Percentiles rank a stretch among this genome's conserved stretches.
Conservation (phyloP, 2,113 vertebrate species). For the Raja brachyura region DNA sequence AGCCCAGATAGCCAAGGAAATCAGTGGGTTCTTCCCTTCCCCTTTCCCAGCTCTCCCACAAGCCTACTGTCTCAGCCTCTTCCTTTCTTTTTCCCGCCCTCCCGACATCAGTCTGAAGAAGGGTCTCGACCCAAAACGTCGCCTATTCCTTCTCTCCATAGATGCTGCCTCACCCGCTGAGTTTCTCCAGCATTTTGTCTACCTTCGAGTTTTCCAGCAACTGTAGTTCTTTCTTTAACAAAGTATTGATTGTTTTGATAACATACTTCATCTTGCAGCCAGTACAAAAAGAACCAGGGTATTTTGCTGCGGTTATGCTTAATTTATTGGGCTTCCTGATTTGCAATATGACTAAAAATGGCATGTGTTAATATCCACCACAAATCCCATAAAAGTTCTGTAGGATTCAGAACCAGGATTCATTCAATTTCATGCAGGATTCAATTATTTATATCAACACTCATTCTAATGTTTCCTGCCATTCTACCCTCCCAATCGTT, state of each 20-base stretch:
- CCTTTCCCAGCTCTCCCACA: too few relatives aligned
- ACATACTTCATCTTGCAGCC: not conserved
- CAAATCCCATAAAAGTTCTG: not conserved
- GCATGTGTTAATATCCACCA: not conserved
- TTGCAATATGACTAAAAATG: not conserved
- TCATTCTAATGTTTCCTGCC: not conserved
- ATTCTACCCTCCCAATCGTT: too few relatives aligned
- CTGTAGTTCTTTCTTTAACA: not conserved
- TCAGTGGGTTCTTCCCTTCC: too few relatives aligned
- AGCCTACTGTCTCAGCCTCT: too few relatives aligned
- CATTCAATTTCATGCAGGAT: not conserved
- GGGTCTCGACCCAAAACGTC: too few relatives aligned
- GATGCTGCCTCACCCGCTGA: too few relatives aligned
- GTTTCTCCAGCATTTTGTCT: too few relatives aligned
- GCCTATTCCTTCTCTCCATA: too few relatives aligned
- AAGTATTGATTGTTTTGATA: slow-evolving; percentile 5
- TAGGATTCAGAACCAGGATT: not conserved
- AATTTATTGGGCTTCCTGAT: not conserved
- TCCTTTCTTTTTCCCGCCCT: too few relatives aligned
- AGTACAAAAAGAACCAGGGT: not conserved
- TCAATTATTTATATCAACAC: not conserved
- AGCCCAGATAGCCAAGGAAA: too few relatives aligned
- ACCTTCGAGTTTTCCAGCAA: too few relatives aligned
- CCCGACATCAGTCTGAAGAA: too few relatives aligned
- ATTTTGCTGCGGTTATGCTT: not conserved